A percentile compares a stretch with the other conserved stretches of the same genome.
Evolutionary conservation across 2,797 vertebrate species (phyloP).

Genomic region (Rhinogobio ventralis): DNA sequence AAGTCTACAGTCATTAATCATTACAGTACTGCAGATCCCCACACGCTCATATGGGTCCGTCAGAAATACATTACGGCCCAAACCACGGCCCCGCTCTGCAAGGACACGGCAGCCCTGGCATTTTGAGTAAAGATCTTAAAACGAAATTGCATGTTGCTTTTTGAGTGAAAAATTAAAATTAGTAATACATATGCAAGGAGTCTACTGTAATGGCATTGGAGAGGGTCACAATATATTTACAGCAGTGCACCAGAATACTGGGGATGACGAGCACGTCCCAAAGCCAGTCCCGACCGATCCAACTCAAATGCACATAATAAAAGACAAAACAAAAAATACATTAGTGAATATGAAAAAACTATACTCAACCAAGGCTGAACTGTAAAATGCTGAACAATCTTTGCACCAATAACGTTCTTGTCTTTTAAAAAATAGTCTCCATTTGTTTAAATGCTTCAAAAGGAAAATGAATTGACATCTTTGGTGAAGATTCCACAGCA

Average conservation of each 20-base stretch:
- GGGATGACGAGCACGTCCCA: slow-evolving; percentile 60
- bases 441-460: slow-evolving; percentile 51
- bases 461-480: slow-evolving; percentile 78
- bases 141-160: slow-evolving; percentile 35
- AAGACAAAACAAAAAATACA: slow-evolving; percentile 71
- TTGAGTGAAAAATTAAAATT: slow-evolving; percentile 39
- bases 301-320: slow-evolving; percentile 59
- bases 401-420: slow-evolving; percentile 52
- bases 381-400: slow-evolving; percentile 64
- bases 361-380: slow-evolving; percentile 61
- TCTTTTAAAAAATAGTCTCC: slow-evolving; percentile 58
- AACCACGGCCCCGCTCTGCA: slow-evolving; percentile 9
- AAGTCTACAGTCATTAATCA: slow-evolving; percentile 53
- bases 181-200: slow-evolving; percentile 69
- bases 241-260: slow-evolving; percentile 71
- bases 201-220: slow-evolving; percentile 68
- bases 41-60: slow-evolving; percentile 9
- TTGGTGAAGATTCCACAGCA: slow-evolving; percentile 81
- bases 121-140: slow-evolving; percentile 28
- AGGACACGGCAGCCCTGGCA: slow-evolving; percentile 17
- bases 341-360: slow-evolving; percentile 64
- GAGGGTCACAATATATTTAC: slow-evolving; percentile 74
- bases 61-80: slow-evolving; percentile 22
- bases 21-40: slow-evolving; percentile 46
- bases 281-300: slow-evolving; percentile 26